Base-by-base conservation (phyloP, 2,113 vertebrate genomes). In the Callipepla squamata region DNA sequence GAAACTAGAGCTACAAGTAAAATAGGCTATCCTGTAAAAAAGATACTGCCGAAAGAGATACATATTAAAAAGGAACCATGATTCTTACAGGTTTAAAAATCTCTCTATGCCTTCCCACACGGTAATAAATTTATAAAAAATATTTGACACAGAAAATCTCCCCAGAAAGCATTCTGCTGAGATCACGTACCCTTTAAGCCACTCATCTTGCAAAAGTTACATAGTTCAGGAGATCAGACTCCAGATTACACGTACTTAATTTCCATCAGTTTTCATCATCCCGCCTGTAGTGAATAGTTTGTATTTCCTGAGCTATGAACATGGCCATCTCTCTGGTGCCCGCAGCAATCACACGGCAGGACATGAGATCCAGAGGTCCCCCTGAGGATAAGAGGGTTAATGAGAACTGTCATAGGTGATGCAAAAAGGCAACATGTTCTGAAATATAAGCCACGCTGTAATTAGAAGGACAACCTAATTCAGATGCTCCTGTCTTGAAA, bases 341-440 rank as follows among this genome's bases (percentile, higher is more conserved):
- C 0, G 98, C 98, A 38, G 98, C 98, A n/a, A 99, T 91, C 66
- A 99, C 98, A 63, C 98, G 97, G 82, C 98, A 98, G 32, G 98
- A 98, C 98, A 99, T 99, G 45, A 99, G 98, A 93, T 99, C 98
- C 40, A 99, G 97, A 61, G 98, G 98, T 72, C 98, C 98, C 12
- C 98, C 98, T 99, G 94, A 45, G 58, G 96, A 92, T 89, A 90
- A 95, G 55, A 97, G 26, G 59, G 82, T 76, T 85, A 65, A 77
- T 2, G 16, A 93, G 48, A 84, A 77, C 28, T 34, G 42, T 42
- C 68, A 90, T 47, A 75, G 1, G 5, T n/a, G n/a, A 63, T n/a
- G 42, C 62, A 74, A 48, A 90, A 69, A 67, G 70, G 40, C 66
- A 83, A 47, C 1, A 34, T 32, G 28, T 73, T 70, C 70, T 91